Percentiles rank a stretch among this genome's conserved stretches.
Conservation (phyloP, 2,888 invertebrate genomes). For the Hypselothyrea guttata region DNA sequence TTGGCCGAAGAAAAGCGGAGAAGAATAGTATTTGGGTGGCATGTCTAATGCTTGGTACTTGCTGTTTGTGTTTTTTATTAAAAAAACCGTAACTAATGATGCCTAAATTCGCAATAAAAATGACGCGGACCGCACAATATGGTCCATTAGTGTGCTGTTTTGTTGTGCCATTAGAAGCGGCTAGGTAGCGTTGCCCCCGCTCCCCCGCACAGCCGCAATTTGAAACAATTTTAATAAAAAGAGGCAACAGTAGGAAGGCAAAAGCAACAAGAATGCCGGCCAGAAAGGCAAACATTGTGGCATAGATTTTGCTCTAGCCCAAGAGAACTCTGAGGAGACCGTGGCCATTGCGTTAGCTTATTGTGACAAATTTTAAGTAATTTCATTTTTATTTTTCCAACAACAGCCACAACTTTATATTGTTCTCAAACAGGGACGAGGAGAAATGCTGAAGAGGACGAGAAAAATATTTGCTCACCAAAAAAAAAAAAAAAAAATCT, state of each 20-base stretch:
- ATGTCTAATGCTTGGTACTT: slow-evolving; percentile 47
- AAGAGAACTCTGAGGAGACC: neutral
- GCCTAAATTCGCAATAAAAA: slow-evolving; percentile 77
- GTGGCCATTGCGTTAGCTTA: slow-evolving; percentile 55
- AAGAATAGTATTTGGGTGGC: slow-evolving; percentile 8
- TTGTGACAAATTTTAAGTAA: slow-evolving; percentile 79
- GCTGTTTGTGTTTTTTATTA: slow-evolving; percentile 73
- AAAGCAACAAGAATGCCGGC: slow-evolving; percentile 20
- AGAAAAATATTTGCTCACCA: slow-evolving; percentile 3
- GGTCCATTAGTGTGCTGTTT: slow-evolving; percentile 74
- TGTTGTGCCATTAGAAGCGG: slow-evolving; percentile 63
- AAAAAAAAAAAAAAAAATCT: slow-evolving; percentile 21
- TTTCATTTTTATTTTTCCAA: slow-evolving; percentile 74
- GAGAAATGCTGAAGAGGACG: neutral
- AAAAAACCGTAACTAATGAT: slow-evolving; percentile 78
- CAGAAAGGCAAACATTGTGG: slow-evolving; percentile 45
- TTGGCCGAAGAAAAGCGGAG: slow-evolving; percentile 15
- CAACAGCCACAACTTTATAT: slow-evolving; percentile 58
- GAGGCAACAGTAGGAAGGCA: slow-evolving; percentile 14
- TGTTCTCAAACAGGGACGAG: slow-evolving; percentile 38
- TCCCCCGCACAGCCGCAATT: slow-evolving; percentile 52
- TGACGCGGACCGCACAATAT: slow-evolving; percentile 70
- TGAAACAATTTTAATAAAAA: slow-evolving; percentile 78
- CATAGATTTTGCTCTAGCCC: slow-evolving; percentile 11
- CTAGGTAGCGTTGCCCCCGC: slow-evolving; percentile 25